Base-by-base conservation (phyloP, 2,888 invertebrate species). In the Trisateles emortualis region DNA sequence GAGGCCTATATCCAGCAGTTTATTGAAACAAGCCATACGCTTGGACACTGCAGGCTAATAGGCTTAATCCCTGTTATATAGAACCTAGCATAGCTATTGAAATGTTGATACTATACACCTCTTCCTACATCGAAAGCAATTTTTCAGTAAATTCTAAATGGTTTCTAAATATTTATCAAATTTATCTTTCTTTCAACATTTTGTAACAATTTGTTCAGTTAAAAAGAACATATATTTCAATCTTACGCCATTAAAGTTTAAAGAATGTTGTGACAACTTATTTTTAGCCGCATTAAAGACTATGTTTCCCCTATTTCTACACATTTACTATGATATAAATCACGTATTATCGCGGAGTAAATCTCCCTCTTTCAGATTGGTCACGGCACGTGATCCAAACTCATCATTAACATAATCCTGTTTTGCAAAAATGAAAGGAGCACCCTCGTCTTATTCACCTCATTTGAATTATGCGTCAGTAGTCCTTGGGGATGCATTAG, bases 331-430 rank as follows among this genome's bases (percentile, higher is more conserved):
- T 39, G 42, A 55, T 48, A 72, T 77, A 78, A 79, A 78, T 79
- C 76, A 71, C 46, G 50, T 40, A 61, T 66, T 64, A 71, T 72
- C 61, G 50, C 41, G 63, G 49, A 67, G 60, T 65, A 59, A 59
- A 72, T 58, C 74, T 52, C 71, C 56, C 59, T 63, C 52, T 52
- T 53, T 63, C 66, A 61, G 49, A 57, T 60, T 62, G 64, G 59
- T 69, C 59, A 55, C 58, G 61, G 74, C 78, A 77, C 79, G 78
- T 74, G 79, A 75, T 72, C 67, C 71, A 68, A 71, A 75, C 68
- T 72, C 76, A 54, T 71, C 74, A 84, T 85, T 84, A 81, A 56
- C 79, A 84, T 86, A 86, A 86, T 82, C 83, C 76, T 67, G 68
- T 81, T 79, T 74, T 68, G 77, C 72, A 75, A 78, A 81, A 84